phyloP scores from a whole-genome alignment of 2,888 invertebrate species.

The Drosophila colorata region DNA sequence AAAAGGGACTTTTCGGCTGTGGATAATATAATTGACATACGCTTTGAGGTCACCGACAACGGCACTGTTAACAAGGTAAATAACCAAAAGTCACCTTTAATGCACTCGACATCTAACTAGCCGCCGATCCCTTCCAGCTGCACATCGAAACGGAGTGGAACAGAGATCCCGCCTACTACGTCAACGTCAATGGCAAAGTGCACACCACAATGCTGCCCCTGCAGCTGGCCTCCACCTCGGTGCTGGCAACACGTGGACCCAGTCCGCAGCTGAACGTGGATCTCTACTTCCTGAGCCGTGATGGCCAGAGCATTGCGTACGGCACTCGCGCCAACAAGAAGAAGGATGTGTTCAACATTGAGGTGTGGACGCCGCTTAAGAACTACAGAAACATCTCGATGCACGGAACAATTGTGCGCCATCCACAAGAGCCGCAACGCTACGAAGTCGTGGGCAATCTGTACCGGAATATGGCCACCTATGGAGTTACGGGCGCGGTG shows the following conservation, averaged over 20 bases:
- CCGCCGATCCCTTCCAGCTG: conserved; percentile 51
- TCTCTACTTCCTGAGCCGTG: conserved; percentile 71
- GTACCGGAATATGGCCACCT: conserved; percentile 84
- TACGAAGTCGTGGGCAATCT: conserved; percentile 85
- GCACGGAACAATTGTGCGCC: conserved; percentile 78
- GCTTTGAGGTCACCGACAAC: conserved; percentile 87
- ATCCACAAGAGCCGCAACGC: conserved; percentile 59
- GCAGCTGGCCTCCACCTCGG: conserved; percentile 73
- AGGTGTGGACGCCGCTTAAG: conserved; percentile 83
- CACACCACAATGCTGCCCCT: conserved; percentile 83
- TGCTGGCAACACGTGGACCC: conserved; percentile 74
- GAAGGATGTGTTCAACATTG: conserved; percentile 82
- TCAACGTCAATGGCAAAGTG: conserved; percentile 85
- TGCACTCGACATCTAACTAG: neutral
- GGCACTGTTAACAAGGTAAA: conserved; percentile 86
- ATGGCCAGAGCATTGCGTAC: conserved; percentile 78
- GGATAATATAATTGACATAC: conserved; percentile 88
- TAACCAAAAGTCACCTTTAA: neutral
- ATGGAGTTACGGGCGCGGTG: conserved; percentile 85
- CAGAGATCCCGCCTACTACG: conserved; percentile 84
- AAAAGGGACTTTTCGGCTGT: conserved; percentile 89
- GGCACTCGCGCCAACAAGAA: conserved; percentile 80
- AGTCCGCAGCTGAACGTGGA: conserved; percentile 80
- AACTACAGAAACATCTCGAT: conserved; percentile 84
- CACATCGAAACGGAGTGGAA: conserved; percentile 86